Evolutionary conservation across 2,113 vertebrate genomes (phyloP).

Genomic region (Anser cygnoides): DNA sequence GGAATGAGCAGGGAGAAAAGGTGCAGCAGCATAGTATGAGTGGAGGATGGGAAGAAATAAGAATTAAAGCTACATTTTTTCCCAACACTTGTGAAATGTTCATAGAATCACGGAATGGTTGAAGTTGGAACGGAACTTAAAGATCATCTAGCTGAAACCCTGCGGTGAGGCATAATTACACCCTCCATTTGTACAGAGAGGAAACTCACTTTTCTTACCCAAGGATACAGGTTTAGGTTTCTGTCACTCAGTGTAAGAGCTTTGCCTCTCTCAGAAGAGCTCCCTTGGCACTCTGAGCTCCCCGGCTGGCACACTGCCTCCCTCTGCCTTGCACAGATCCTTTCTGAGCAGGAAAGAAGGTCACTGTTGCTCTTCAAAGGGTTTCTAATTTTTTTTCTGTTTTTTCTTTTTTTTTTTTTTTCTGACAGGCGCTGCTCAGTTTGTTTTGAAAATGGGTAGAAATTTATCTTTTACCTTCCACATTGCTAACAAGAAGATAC

Average conservation of each 20-base stretch:
- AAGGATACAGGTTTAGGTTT: not conserved
- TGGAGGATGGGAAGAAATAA: not conserved
- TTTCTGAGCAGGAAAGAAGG: not conserved
- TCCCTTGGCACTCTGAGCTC: not conserved
- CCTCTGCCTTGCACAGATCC: not conserved
- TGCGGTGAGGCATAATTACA: not conserved
- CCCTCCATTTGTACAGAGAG: not conserved
- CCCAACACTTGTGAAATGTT: not conserved
- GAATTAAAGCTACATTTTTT: not conserved
- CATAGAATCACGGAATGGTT: no score
- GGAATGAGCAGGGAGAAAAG: not conserved
- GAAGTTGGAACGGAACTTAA: no score
- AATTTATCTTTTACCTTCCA: not conserved
- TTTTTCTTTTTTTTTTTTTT: not conserved
- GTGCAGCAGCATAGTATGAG: not conserved
- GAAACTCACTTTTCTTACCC: not conserved
- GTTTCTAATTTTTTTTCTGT: not conserved
- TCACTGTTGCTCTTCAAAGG: not conserved
- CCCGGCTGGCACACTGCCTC: not conserved
- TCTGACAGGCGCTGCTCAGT: not conserved
- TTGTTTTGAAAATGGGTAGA: not conserved
- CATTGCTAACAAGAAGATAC: not conserved
- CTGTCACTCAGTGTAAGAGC: not conserved
- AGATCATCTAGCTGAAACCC: not conserved
- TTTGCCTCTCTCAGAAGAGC: not conserved